Evolutionary conservation across 2,113 vertebrate species (phyloP), one percentile per base, ranked within the genome.

Genomic region (Brienomyrus brachyistius): DNA sequence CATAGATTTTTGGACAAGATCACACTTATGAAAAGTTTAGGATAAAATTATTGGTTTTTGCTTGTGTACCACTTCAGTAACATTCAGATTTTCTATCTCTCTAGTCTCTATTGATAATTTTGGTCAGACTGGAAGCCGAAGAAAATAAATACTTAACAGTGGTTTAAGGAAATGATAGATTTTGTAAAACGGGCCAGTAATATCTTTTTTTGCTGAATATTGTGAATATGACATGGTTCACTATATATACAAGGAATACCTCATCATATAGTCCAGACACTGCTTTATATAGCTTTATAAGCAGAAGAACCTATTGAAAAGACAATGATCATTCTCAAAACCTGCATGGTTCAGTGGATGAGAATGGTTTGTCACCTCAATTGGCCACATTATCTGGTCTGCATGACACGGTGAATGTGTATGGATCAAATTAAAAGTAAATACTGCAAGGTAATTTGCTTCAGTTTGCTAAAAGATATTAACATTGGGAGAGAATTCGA

Each of bases 401-500:
- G 59, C 59, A n/a, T 62, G 54, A 59, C 21, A 59, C 54, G 23
- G 54, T 23, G 54, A 59, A 59, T 59, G 56, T 59, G 56, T 59
- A 23, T 23, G 56, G 56, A 59, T 21, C 21, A 59, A 45, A 51
- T 45, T n/a, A 45, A 50, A 45, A 45, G 56, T 59, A 59, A 62
- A 62, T 62, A 62, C 59, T 27, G 23, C 59, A n/a, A 27, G 59
- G 59, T 23, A 62, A n/a, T 50, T n/a, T 85, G 45, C n/a, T 85
- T 85, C 48, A 50, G 21, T 85, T 85, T 21, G 83, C 83, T 85
- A 27, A 62, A 62, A 62, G 59, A 62, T 62, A 62, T 62, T 62
- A 27, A 62, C 59, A n/a, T 27, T 62, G n/a, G 59, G 59, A 62
- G 59, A 62, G 59, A 91, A 91, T 86, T 66, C 89, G 89, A 90